Base-by-base conservation (phyloP, 2,888 invertebrate genomes). In the Hesperia comma region DNA sequence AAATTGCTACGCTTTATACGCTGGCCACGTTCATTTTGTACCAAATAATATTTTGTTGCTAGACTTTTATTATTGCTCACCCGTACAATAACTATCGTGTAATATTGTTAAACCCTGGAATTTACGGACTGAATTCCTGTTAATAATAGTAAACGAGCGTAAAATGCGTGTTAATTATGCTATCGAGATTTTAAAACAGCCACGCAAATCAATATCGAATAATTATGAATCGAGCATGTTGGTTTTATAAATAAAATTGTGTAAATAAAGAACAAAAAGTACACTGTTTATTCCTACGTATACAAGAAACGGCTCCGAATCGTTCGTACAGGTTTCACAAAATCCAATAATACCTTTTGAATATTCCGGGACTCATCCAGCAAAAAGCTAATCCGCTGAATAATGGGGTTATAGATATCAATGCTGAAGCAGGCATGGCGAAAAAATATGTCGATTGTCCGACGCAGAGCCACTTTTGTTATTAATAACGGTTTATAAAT, bases 381-480 rank as follows among this genome's bases (percentile, higher is more conserved):
- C 83, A 88, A 88, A 90, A 88, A 89, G 90, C 88, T 92, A 90
- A 92, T 92, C 91, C 89, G 73, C 74, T 85, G 90, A 90, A 91
- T 90, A 92, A 91, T 90, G 84, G 88, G 82, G 82, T 86, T 88
- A 88, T 85, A 90, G 88, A 89, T 92, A 90, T 90, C 90, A 86
- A 80, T 83, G 82, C 75, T 74, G 83, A 81, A 81, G 79, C 89
- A 90, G 90, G 83, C 88, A 74, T 81, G 78, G 75, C 77, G 81
- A 80, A 86, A 90, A 90, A 91, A 90, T 89, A 87, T 86, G 87
- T 80, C 87, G 79, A 87, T 84, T 87, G 85, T 87, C 67, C 70
- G 60, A 63, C 66, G 64, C 58, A 61, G 46, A 77, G 76, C 77
- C 79, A 79, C 79, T 78, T 79, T 77, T 77, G 77, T 80, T 77